Evolutionary conservation across 1,140 invertebrate genomes (phyloP), one percentile per base, ranked within the genome.

Genomic region (Anastrepha obliqua): DNA sequence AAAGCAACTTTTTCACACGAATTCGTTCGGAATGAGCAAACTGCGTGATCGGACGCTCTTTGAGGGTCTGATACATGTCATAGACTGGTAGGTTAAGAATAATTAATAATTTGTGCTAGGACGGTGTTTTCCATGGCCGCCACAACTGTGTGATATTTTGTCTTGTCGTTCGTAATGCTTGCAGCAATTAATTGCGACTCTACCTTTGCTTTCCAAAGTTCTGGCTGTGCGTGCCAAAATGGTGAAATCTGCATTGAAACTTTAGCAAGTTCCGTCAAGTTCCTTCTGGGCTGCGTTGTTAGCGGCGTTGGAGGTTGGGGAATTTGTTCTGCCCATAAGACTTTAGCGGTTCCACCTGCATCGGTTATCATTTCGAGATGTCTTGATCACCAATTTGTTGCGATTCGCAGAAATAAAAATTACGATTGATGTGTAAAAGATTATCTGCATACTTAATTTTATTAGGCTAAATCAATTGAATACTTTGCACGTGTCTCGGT

Each of bases 161-260:
- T 67, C 15, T 47, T 51, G 7, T 87, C 87, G 58, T 20, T 51
- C 3, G 39, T 87, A 51, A 87, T 85, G 8, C 29, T 74, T 7
- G 59, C 42, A 7, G 59, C 44, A 7, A 60, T 62, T 51, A 88
- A 88, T 20, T 88, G 88, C 2, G 64, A 86, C 44, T 91, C 89
- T 3, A 90, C 17, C 85, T 90, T 88, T 1, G 88, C 85, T 17
- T 90, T 89, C 90, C 89, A 91, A 3, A 91, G 39, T 9, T 11
- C 86, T 2, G 88, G 88, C 20, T 90, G 74, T 3, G 87, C 88
- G 0, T 88, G 87, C 78, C 87, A 88, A 42, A 91, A 90, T n/a
- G 88, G 88, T 20, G 88, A 87, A 44, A 88, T 58, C 62, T 85
- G 86, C 29, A 29, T 29, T 29, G 29, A 29, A 29, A 29, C 29